Percentiles rank a stretch among this genome's conserved stretches.
Conservation (phyloP, 2,113 vertebrate genomes). For the Amia ocellicauda region DNA sequence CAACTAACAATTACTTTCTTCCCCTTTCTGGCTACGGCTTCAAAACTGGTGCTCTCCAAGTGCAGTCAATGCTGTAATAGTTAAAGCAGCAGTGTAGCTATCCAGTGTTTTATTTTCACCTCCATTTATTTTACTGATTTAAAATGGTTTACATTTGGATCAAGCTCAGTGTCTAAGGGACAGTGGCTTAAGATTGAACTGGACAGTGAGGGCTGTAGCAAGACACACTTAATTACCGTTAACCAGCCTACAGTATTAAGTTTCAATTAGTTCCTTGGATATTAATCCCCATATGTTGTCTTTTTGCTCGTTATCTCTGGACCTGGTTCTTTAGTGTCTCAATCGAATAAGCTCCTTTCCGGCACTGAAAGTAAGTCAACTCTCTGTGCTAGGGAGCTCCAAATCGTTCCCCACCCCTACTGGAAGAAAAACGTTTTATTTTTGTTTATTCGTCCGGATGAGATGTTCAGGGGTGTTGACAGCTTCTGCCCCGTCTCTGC, state of each 20-base stretch:
- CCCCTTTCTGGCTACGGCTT: no score
- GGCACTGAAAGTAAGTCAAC: constrained; percentile 8
- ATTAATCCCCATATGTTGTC: constrained; percentile 18
- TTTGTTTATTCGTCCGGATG: background rate
- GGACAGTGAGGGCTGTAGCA: no score
- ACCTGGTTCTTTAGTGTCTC: background rate
- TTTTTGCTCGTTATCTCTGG: no score
- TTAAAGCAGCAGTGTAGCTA: no score
- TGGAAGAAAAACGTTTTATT: background rate
- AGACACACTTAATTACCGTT: background rate
- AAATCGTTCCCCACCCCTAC: background rate
- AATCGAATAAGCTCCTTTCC: constrained; percentile 10
- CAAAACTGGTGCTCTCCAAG: no score
- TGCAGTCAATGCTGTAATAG: no score
- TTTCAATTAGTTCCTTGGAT: constrained; percentile 2
- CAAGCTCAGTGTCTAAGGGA: no score
- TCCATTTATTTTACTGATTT: no score
- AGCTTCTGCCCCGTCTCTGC: no score
- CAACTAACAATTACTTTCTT: background rate
- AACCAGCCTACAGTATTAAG: background rate
- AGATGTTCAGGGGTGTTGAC: constrained; percentile 11
- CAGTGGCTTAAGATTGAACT: no score
- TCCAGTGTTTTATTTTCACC: no score
- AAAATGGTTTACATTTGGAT: no score
- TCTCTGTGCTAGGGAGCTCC: background rate